Conservation (phyloP, 2,888 invertebrate genomes). For the Hemistola chrysoprasaria region DNA sequence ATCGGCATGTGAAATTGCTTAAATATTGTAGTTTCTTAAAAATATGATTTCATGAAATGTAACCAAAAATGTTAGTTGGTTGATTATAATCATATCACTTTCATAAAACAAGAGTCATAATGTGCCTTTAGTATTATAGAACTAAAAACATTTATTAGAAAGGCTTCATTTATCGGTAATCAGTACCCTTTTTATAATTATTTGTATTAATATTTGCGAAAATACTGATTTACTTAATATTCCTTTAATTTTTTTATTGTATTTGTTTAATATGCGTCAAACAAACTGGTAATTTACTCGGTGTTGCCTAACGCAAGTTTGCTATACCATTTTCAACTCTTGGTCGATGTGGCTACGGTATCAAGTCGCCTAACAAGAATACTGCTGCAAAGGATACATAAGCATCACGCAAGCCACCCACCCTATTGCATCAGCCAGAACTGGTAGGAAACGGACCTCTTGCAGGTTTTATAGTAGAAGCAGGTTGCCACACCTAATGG, state of each 20-base stretch:
- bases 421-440: constrained; percentile 75
- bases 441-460: constrained; percentile 58
- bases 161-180: too few species aligned
- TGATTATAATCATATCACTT: too few species aligned
- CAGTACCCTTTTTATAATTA: too few species aligned
- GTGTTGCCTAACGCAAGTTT: constrained; percentile 20
- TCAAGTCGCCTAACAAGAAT: constrained; percentile 39
- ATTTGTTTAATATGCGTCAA: constrained; percentile 21
- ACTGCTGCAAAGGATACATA: constrained; percentile 46
- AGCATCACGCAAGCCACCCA: constrained; percentile 56
- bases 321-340: constrained; percentile 41
- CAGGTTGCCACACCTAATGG: constrained; percentile 51
- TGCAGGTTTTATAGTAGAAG: constrained; percentile 46
- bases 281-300: constrained; percentile 31
- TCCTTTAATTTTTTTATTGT: background rate
- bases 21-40: too few species aligned
- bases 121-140: too few species aligned
- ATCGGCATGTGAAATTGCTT: too few species aligned
- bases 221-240: too few species aligned
- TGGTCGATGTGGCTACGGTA: constrained; percentile 36
- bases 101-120: too few species aligned
- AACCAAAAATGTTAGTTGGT: too few species aligned
- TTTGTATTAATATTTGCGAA: too few species aligned
- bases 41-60: too few species aligned
- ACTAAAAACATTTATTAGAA: too few species aligned